phyloP scores from a whole-genome alignment of 2,888 invertebrate species.

The Drosophila paranaensis region DNA sequence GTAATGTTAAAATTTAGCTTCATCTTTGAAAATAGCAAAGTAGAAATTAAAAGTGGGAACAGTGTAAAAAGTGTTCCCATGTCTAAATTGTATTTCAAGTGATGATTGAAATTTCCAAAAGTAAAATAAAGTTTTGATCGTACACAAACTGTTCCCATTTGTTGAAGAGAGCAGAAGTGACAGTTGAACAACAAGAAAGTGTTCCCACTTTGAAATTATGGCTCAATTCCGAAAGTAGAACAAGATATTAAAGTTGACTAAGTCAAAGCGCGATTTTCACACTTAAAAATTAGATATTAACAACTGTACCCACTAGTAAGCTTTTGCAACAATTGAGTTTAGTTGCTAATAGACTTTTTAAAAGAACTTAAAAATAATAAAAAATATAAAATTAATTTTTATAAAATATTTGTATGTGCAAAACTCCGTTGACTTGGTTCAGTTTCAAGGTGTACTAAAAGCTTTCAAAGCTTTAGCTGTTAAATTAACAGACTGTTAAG shows the following conservation, averaged over 20 bases:
- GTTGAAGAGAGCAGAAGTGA: background rate
- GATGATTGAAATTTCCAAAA: no score
- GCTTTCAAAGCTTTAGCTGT: background rate
- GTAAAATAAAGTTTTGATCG: background rate
- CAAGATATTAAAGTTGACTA: background rate
- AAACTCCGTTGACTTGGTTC: background rate
- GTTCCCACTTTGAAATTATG: background rate
- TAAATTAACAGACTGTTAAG: background rate
- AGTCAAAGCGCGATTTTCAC: background rate
- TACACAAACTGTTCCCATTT: background rate
- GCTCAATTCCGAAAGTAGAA: background rate
- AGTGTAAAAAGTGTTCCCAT: background rate
- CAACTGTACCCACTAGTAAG: background rate
- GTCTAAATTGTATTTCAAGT: no score
- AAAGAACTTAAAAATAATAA: background rate
- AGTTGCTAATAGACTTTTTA: background rate
- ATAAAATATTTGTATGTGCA: background rate
- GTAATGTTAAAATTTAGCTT: no score
- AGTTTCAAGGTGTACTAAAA: background rate
- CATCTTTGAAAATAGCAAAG: no score
- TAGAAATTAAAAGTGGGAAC: background rate
- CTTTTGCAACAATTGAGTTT: no score
- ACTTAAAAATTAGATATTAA: background rate
- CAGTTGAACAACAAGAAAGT: background rate
- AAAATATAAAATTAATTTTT: background rate